phyloP scores from a whole-genome alignment of 2,113 vertebrate species.

The Cygnus buccinator region DNA sequence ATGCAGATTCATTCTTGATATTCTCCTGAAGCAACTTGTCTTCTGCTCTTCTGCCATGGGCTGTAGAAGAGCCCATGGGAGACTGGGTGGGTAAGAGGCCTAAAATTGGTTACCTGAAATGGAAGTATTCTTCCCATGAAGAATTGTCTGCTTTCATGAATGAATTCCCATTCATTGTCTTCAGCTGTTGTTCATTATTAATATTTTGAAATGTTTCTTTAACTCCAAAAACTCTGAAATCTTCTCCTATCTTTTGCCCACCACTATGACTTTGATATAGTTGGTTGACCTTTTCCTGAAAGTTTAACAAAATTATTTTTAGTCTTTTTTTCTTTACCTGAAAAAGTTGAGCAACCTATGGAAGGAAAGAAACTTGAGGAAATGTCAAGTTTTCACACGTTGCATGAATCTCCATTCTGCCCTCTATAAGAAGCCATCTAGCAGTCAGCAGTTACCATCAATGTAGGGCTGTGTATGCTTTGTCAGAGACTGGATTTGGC shows the following conservation, averaged over 20 bases:
- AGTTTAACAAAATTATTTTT: not conserved
- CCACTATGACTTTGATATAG: not conserved
- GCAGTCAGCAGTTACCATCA: not conserved
- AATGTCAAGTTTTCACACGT: not conserved
- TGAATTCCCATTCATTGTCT: not conserved
- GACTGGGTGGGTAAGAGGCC: not conserved
- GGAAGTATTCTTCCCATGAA: not conserved
- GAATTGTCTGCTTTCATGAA: no score
- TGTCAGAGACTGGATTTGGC: not conserved
- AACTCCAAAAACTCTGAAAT: not conserved
- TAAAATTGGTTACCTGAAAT: not conserved
- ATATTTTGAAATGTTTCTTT: not conserved
- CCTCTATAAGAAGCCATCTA: not conserved
- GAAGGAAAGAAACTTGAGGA: not conserved
- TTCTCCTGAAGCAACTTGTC: not conserved
- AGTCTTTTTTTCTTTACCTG: not conserved
- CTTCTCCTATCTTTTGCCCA: not conserved
- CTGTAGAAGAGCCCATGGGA: not conserved
- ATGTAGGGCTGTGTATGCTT: not conserved
- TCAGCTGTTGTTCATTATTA: not conserved
- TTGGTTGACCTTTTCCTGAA: not conserved
- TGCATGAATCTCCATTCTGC: not conserved
- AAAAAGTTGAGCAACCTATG: not conserved
- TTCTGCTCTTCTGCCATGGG: not conserved
- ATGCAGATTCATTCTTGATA: not conserved